These are phyloP conservation scores for Cladorhizidae sp. DNA, from an alignment of 37 sponge, comb jelly and placozoan genomes.

Conservation along the genomic window DNA sequence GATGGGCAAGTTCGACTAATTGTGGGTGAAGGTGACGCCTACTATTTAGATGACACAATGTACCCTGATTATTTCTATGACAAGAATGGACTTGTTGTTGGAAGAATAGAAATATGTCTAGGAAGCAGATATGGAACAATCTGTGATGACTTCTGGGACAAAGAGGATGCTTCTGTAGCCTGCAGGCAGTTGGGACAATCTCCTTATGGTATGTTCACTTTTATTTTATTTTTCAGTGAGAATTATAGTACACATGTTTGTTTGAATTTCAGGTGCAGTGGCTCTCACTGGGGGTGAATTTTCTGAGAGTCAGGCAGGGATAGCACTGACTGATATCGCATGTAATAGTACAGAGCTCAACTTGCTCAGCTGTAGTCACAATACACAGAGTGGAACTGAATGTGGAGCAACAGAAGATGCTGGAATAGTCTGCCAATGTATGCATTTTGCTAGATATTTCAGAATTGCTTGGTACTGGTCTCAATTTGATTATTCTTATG, in stretches of 20 bases:
- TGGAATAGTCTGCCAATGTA: constrained; percentile 33
- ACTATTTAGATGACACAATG: constrained; percentile 1
- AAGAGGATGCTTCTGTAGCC: constrained; percentile 43
- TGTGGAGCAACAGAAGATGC: constrained; percentile 37
- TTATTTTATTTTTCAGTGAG: no score
- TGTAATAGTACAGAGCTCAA: constrained; percentile 28
- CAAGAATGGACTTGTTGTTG: constrained; percentile 17
- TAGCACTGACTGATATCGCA: not conserved
- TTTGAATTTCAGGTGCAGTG: constrained; percentile 5
- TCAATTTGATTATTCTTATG: no score
- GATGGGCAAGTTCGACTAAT: constrained; percentile 24
- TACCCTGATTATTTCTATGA: not conserved
- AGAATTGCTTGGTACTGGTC: not conserved
- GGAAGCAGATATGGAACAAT: constrained; percentile 48
- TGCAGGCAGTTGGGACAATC: constrained; percentile 48
- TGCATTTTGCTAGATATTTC: not conserved
- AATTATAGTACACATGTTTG: no score
- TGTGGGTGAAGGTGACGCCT: constrained; percentile 9
- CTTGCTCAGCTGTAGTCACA: constrained; percentile 22
- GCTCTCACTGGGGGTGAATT: constrained; percentile 6
- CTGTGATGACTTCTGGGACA: constrained; percentile 35
- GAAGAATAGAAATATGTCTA: constrained; percentile 49
- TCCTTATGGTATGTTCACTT: constrained; percentile 33
- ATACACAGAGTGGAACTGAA: not conserved
- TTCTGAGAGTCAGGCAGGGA: not conserved